Evolutionary conservation across 2,888 invertebrate genomes (phyloP), one percentile per base, ranked within the genome.

Genomic region (Drosophila infuscata): DNA sequence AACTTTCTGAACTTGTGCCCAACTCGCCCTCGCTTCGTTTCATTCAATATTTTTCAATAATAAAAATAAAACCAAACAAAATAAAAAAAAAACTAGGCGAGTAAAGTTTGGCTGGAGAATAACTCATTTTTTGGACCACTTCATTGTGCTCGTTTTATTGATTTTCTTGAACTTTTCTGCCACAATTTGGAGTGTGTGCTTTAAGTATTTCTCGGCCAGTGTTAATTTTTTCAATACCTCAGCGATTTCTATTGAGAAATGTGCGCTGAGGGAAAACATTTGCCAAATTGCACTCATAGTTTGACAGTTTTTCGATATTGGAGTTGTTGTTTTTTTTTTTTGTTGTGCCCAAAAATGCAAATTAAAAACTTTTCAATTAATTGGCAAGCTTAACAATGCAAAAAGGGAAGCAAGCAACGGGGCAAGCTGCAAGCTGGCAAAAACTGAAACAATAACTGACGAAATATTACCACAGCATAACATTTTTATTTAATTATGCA

Each of bases 321-420:
- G 8, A 1, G 46, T 15, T 74, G 15, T 29, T 35, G 20, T 25
- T 25, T 1, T 25, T 33, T 25, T 46, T 30, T 46, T 64, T 29
- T 59, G 72, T 51, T 30, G 69, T 59, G 57, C 67, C 70, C 70
- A 82, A 71, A 79, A 82, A 81, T 81, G 75, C 72, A 65, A 82
- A 74, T 82, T 71, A 60, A 69, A 80, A 78, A 71, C 60, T 69
- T 79, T 71, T 66, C 63, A 64, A 80, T 74, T 79, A 82, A 79
- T 80, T 79, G 74, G 77, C 66, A 67, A 70, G 56, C 49, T 74
- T 38, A 69, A 74, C 48, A 69, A 56, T 65, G 63, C 51, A 41
- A 38, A 15, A 25, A 30, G 52, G n/a, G 12, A 9, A 17, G 35
- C 4, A 11, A 3, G 38, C 15, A 29, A 32, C 5, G 29, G 33